These are phyloP conservation scores for Stenolophus ochropezus DNA, from an alignment of 2,888 invertebrate species.

Conservation along the genomic window DNA sequence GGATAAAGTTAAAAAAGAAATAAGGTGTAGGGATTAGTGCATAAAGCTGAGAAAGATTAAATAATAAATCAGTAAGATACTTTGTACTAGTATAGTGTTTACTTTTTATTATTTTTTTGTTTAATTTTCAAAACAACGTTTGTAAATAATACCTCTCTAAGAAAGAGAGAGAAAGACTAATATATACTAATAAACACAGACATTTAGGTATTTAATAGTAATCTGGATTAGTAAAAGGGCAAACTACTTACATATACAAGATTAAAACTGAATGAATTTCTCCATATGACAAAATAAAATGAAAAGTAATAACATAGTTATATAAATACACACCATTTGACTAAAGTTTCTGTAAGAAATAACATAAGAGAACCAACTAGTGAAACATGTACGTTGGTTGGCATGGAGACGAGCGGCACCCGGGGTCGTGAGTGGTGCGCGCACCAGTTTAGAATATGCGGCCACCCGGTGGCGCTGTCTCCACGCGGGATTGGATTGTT, in stretches of 20 bases:
- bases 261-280: constrained; percentile 52
- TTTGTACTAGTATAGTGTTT: constrained; percentile 66
- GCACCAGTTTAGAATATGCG: too few relatives aligned
- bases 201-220: constrained; percentile 56
- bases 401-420: neutral
- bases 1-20: too few relatives aligned
- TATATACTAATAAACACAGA: constrained; percentile 61
- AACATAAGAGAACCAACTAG: constrained; percentile 44
- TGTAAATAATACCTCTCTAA: constrained; percentile 66
- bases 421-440: constrained; percentile 32
- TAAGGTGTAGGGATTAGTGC: neutral
- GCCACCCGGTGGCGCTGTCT: constrained; percentile 35
- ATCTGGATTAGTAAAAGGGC: constrained; percentile 58
- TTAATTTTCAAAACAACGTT: constrained; percentile 69
- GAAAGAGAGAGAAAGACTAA: constrained; percentile 60
- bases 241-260: constrained; percentile 58
- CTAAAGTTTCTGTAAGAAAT: constrained; percentile 44
- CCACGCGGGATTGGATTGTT: neutral
- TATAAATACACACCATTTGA: constrained; percentile 47
- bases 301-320: constrained; percentile 38
- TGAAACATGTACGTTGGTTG: constrained; percentile 36
- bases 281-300: constrained; percentile 46
- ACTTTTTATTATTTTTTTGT: constrained; percentile 66
- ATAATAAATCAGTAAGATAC: constrained; percentile 44
- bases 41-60: neutral